These are phyloP conservation scores for Tribolium castaneum DNA, from an alignment of 1,140 invertebrate species.

Conservation along the genomic window DNA sequence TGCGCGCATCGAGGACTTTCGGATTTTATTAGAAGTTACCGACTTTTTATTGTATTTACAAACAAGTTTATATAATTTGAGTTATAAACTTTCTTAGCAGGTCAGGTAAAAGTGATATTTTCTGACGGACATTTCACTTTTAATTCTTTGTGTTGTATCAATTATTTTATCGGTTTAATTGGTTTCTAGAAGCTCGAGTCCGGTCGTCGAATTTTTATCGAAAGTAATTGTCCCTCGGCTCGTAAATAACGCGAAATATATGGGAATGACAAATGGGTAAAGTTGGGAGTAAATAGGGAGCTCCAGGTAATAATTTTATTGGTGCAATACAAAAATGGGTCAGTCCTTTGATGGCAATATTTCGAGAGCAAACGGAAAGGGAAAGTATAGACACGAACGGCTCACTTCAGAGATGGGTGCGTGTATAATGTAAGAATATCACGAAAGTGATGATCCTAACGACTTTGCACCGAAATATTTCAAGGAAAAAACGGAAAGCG, in stretches of 20 bases:
- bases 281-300: not conserved
- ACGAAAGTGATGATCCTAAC: not conserved
- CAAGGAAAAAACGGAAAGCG: not conserved
- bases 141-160: constrained; percentile 27
- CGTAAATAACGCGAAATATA: not conserved
- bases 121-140: constrained; percentile 39
- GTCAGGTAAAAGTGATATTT: constrained; percentile 42
- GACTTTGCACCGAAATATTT: constrained; percentile 12
- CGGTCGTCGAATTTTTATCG: not conserved
- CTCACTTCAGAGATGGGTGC: not conserved
- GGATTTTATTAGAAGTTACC: constrained; percentile 1
- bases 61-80: constrained; percentile 36
- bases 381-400: constrained; percentile 20
- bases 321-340: constrained; percentile 15
- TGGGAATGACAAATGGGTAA: not conserved
- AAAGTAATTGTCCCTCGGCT: not conserved
- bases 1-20: not conserved
- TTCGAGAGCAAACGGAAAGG: constrained; percentile 16
- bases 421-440: not conserved
- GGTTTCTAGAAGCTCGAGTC: constrained; percentile 1
- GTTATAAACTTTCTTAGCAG: constrained; percentile 38
- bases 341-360: constrained; percentile 17
- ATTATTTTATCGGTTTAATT: constrained; percentile 4
- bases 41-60: constrained; percentile 19
- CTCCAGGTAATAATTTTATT: constrained; percentile 23